These are phyloP conservation scores for Melitaea cinxia DNA, from an alignment of 1,140 invertebrate species.

Conservation along the genomic window DNA sequence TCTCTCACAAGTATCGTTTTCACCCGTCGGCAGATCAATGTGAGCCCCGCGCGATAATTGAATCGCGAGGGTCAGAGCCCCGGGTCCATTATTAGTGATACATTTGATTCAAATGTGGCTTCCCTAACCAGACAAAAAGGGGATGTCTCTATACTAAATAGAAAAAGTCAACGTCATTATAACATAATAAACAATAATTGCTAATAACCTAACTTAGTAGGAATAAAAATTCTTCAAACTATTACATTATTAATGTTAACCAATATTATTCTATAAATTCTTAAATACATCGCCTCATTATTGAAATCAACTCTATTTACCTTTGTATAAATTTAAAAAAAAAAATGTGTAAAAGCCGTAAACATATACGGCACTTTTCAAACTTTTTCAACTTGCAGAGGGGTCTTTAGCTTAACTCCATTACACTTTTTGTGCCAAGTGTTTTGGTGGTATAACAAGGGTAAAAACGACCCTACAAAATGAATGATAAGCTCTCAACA, in stretches of 20 bases:
- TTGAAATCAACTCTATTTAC: no score
- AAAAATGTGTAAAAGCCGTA: no score
- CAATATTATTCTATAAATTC: no score
- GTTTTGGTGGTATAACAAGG: constrained; percentile 78
- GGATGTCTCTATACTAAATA: constrained; percentile 31
- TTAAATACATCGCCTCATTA: no score
- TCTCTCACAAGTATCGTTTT: constrained; percentile 83
- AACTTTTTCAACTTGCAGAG: constrained; percentile 65
- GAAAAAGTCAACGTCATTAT: constrained; percentile 38
- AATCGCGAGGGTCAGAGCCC: constrained; percentile 69
- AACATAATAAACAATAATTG: constrained; percentile 16
- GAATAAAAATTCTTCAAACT: background rate
- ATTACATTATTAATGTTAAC: no score
- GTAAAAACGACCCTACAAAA: constrained; percentile 78
- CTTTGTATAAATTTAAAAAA: no score
- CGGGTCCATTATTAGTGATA: constrained; percentile 61
- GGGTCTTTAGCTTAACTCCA: constrained; percentile 77
- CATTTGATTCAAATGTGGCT: constrained; percentile 71
- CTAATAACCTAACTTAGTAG: background rate
- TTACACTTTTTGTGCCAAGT: constrained; percentile 79
- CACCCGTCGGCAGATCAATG: constrained; percentile 77
- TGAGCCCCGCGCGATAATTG: constrained; percentile 79
- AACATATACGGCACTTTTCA: no score
- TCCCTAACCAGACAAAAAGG: constrained; percentile 40
- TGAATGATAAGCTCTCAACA: constrained; percentile 69